Percentiles rank a stretch among this genome's conserved stretches.
phyloP scores from a whole-genome alignment of 2,888 invertebrate species.

The Icerya purchasi region DNA sequence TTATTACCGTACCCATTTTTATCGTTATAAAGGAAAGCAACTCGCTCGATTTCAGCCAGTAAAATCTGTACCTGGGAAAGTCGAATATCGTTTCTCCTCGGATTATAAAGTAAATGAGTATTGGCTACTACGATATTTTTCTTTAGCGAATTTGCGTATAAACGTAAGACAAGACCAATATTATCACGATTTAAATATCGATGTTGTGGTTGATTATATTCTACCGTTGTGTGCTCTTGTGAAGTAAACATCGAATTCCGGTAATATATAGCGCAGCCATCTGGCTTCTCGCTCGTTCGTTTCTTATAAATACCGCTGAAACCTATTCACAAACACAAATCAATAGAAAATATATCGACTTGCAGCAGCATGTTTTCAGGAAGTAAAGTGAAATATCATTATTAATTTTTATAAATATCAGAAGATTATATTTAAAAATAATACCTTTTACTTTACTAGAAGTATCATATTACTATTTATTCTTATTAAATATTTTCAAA shows the following conservation, averaged over 20 bases:
- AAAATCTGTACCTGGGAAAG: conserved; percentile 69
- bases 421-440: too few species aligned
- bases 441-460: too few species aligned
- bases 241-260: conserved; percentile 42
- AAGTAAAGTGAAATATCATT: not conserved
- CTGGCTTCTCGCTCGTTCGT: conserved; percentile 53
- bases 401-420: too few species aligned
- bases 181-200: conserved; percentile 50
- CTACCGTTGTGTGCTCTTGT: conserved; percentile 42
- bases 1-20: not conserved
- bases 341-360: not conserved
- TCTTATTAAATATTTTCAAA: not conserved
- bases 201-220: conserved; percentile 30
- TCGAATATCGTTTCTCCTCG: conserved; percentile 65
- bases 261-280: conserved; percentile 83
- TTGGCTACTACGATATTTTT: conserved; percentile 52
- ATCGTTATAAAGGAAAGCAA: conserved; percentile 32
- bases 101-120: conserved; percentile 87
- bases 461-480: not conserved
- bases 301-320: conserved; percentile 60
- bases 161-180: conserved; percentile 58
- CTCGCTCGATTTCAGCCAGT: conserved; percentile 60
- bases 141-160: conserved; percentile 33
- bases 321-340: conserved; percentile 28
- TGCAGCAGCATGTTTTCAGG: not conserved